phyloP scores from a whole-genome alignment of 2,888 invertebrate species.

The Ichneumoninae sp. region DNA sequence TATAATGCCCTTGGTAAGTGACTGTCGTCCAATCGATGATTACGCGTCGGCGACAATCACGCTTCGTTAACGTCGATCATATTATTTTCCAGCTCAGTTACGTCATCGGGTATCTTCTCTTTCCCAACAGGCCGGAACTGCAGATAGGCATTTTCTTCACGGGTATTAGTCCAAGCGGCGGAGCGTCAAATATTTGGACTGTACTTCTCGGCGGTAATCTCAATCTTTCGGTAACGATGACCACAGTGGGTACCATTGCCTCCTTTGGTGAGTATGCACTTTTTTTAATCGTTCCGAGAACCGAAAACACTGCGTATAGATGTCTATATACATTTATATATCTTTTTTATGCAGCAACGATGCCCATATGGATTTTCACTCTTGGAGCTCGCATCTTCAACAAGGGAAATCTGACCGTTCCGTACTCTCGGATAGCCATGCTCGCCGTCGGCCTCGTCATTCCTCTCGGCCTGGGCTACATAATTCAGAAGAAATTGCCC shows the following conservation, averaged over 20 bases:
- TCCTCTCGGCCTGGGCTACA: constrained; percentile 90
- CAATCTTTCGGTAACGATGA: constrained; percentile 97
- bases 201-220: constrained; percentile 96
- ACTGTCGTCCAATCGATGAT: neutral
- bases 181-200: constrained; percentile 98
- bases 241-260: constrained; percentile 94
- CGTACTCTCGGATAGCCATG: constrained; percentile 90
- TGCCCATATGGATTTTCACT: constrained; percentile 96
- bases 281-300: neutral
- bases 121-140: constrained; percentile 89
- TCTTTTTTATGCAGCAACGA: constrained; percentile 87
- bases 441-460: constrained; percentile 91
- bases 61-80: constrained; percentile 19
- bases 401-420: constrained; percentile 90
- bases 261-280: constrained; percentile 89
- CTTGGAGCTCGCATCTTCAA: constrained; percentile 91
- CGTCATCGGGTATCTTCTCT: constrained; percentile 89
- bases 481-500: constrained; percentile 89
- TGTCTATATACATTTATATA: constrained; percentile 69
- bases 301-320: neutral
- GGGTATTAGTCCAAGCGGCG: constrained; percentile 96
- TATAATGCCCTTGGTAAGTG: constrained; percentile 90
- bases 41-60: neutral
- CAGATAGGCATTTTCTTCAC: constrained; percentile 95
- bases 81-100: constrained; percentile 88